Evolutionary conservation across 2,797 vertebrate genomes (phyloP), one percentile per base, ranked within the genome.

Genomic region (Potorous gilbertii): DNA sequence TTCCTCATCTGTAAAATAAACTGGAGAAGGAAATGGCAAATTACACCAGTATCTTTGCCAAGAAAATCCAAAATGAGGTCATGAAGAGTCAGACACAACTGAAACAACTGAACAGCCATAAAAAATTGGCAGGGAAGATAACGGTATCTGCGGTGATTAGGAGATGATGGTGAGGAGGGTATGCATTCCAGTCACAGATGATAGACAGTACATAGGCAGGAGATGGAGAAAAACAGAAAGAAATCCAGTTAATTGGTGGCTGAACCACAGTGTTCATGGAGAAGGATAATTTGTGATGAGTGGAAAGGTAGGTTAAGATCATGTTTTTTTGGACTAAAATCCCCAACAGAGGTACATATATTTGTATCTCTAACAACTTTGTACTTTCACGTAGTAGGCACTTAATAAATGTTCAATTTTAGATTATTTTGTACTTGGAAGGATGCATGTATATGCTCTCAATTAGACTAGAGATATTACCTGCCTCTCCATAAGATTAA

Each of bases 381-480:
- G 9, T 50, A 3, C 21, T 87, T 87, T 14, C 40, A 27, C 21
- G 21, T 87, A 50, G 21, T 46, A 87, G 24, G 74, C 46, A 5
- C 74, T 27, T 87, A 50, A 46, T 27, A 87, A 87, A 11, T 87
- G 24, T 87, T 27, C 21, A 11, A 1, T 81, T 81, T 18, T 81
- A 46, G 66, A 81, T 40, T 27, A 46, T 87, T 87, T 87, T 87
- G 21, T 87, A 34, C 40, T 46, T 50, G 50, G 9, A 50, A 92
- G 66, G 96, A 90, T 91, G 92, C 6, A 31, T 91, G 52, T 55
- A 11, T 95, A 56, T 90, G 95, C 95, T 95, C 46, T 94, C 92
- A 91, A 56, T 5, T 56, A 54, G 5, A 28, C 66, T 21, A 55
- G 24, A 92, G 34, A 40, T 93, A 57, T 62, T 92, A 29, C 31